Base-by-base conservation (phyloP, 2,888 invertebrate species). In the Hipparchia semele region DNA sequence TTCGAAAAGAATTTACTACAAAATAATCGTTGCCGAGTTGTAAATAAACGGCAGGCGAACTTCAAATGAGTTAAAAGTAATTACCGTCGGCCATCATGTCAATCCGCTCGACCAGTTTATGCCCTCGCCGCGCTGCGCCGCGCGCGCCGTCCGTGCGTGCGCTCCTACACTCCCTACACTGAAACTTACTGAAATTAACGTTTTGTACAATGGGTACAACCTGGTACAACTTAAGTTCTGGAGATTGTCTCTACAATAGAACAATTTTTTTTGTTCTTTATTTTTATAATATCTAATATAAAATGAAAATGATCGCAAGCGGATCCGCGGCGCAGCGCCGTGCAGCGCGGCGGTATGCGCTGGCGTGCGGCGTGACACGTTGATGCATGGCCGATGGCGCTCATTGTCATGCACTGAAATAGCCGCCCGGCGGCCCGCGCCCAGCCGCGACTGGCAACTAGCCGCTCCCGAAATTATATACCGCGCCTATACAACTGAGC, bases 361-460 rank as follows among this genome's bases (percentile, higher is more conserved):
- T 65, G 73, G 75, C 77, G 54, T 68, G 67, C 75, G 61, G 53
- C 56, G 68, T 73, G 77, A 78, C 76, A 76, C 72, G 74, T 79
- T 79, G 79, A 79, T 74, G 76, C 77, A 73, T 70, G 73, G 66
- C 66, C 54, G 68, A 70, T 61, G 64, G 70, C 73, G 68, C 66
- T 72, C 73, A 73, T 74, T 76, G 79, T 78, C 75, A 72, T 5
- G 10, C 62, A 54, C 67, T 13, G 67, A 75, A 75, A 76, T 76
- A 76, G 56, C 67, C 7, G 49, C 1, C 8, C 45, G 10, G 45
- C 10, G 51, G 23, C 12, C n/a, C 6, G 12, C 23, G 8, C n/a
- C 61, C 8, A 46, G 33, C 59, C 0, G 58, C 58, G 13, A 13
- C 39, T 33, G 10, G 46, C 61, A 8, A 46, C 7, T 45, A 39